phyloP scores from a whole-genome alignment of 2,888 invertebrate genomes.

The Euproctis similis region DNA sequence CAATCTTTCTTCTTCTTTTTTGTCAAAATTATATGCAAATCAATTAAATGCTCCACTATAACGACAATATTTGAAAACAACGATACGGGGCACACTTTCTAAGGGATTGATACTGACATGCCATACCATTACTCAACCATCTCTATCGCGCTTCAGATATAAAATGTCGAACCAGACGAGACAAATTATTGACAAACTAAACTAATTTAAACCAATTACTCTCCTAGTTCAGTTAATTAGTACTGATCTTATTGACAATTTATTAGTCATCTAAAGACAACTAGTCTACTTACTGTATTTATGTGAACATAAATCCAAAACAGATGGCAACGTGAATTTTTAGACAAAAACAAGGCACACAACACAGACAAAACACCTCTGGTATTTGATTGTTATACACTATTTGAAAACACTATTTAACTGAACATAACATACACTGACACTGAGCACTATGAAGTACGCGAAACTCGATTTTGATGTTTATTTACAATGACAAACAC shows the following conservation, averaged over 20 bases:
- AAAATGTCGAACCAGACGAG: conserved; percentile 34
- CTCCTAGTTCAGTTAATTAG: conserved; percentile 32
- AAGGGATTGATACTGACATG: conserved; percentile 44
- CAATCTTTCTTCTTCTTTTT: no score
- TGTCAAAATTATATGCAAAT: no score
- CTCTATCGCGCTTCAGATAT: conserved; percentile 40
- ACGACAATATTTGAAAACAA: no score
- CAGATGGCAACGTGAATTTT: conserved; percentile 47
- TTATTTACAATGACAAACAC: conserved; percentile 54
- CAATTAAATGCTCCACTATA: no score
- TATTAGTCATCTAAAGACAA: conserved; percentile 6
- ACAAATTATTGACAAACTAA: conserved; percentile 54
- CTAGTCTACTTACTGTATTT: conserved; percentile 51
- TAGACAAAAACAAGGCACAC: conserved; percentile 64
- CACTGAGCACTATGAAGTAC: conserved; percentile 40
- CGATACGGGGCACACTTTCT: conserved; percentile 62
- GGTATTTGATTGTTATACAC: conserved; percentile 36
- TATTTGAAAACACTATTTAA: conserved; percentile 38
- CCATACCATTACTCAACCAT: conserved; percentile 30
- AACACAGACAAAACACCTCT: conserved; percentile 57
- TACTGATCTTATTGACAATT: conserved; percentile 17
- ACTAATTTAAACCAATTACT: conserved; percentile 47
- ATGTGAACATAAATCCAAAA: conserved; percentile 72
- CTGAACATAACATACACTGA: conserved; percentile 47
- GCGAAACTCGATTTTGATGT: conserved; percentile 43